Conservation (phyloP, 2,888 invertebrate species). For the Criorhina ranunculi region DNA sequence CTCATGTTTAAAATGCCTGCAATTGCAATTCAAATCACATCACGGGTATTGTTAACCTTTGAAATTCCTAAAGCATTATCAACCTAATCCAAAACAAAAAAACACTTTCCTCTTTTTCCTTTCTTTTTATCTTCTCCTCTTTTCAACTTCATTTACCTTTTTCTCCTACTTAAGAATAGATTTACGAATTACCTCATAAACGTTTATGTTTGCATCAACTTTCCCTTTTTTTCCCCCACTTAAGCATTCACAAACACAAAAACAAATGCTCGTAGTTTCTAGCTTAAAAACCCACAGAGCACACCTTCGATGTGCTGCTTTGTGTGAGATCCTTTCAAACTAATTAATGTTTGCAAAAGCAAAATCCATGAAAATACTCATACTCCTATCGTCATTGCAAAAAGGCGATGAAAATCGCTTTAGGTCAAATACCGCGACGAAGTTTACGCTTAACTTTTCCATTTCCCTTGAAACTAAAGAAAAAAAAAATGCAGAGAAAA, state of each 20-base stretch:
- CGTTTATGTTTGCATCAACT: slow-evolving; percentile 51
- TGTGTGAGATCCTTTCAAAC: slow-evolving; percentile 61
- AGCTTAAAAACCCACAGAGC: slow-evolving; percentile 1
- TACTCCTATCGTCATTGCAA: slow-evolving; percentile 32
- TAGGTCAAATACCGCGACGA: slow-evolving; percentile 70
- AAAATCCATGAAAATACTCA: slow-evolving; percentile 41
- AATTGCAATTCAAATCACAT: neutral
- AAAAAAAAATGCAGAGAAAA: neutral
- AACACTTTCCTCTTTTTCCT: slow-evolving; percentile 33
- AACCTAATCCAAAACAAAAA: neutral
- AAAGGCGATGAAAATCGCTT: slow-evolving; percentile 54
- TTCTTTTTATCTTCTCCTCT: slow-evolving; percentile 2
- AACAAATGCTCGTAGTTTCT: neutral
- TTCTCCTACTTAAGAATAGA: slow-evolving; percentile 36
- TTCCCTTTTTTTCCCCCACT: slow-evolving; percentile 30
- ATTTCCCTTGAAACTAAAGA: slow-evolving; percentile 50
- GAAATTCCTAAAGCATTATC: slow-evolving; percentile 5
- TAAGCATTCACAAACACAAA: neutral
- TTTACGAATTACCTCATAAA: slow-evolving; percentile 43
- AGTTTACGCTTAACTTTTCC: slow-evolving; percentile 71
- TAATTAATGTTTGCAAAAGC: slow-evolving; percentile 70
- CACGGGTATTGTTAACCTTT: neutral
- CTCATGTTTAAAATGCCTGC: too few relatives aligned
- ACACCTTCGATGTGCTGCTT: too few relatives aligned
- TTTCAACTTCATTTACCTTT: slow-evolving; percentile 19